Conservation (phyloP, 2,797 vertebrate species). For the Chromobotia macracanthus region DNA sequence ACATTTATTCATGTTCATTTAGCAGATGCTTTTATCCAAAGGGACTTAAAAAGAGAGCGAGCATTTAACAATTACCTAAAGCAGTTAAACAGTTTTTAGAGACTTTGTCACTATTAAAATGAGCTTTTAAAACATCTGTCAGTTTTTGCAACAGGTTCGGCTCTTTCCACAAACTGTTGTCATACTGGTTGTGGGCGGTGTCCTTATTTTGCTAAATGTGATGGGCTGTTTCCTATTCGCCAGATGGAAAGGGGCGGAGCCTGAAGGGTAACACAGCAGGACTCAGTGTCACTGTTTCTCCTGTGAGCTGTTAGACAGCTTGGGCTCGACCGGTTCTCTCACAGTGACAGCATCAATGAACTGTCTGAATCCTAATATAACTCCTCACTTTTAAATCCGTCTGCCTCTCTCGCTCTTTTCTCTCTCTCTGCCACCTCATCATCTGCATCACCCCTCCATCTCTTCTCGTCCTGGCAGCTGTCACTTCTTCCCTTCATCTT, state of each 20-base stretch:
- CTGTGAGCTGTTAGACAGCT: conserved; percentile 40
- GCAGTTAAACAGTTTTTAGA: background rate
- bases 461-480: conserved; percentile 63
- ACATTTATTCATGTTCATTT: no score
- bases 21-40: no score
- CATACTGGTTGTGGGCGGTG: conserved; percentile 71
- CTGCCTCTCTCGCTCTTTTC: conserved; percentile 61
- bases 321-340: conserved; percentile 41
- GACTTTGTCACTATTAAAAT: background rate
- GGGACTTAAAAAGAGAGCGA: no score
- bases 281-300: background rate
- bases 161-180: conserved; percentile 63
- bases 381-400: conserved; percentile 66
- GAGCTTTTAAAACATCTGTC: background rate
- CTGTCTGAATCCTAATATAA: conserved; percentile 67
- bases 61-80: no score
- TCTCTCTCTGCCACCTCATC: conserved; percentile 47
- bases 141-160: background rate
- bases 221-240: conserved; percentile 75
- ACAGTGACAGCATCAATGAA: conserved; percentile 46
- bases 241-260: conserved; percentile 66
- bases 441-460: conserved; percentile 61
- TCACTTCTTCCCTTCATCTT: conserved; percentile 61
- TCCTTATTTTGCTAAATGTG: conserved; percentile 75
- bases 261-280: conserved; percentile 71